Conservation (phyloP, 2,113 vertebrate genomes). For the Prunella fulvescens region DNA sequence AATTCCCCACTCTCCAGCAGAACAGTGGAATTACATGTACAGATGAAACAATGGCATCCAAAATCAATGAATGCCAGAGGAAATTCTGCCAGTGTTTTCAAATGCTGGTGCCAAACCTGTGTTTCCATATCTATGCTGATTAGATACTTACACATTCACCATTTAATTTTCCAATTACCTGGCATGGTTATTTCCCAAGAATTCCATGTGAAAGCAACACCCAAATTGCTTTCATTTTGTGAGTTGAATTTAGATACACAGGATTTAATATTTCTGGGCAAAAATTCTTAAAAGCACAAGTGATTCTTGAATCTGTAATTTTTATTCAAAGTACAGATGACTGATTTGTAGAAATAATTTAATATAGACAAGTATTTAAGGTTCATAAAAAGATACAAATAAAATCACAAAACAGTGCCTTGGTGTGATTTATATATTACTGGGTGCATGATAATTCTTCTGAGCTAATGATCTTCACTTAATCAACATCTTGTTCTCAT, state of each 20-base stretch:
- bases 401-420: background rate
- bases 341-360: background rate
- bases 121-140: background rate
- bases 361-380: background rate
- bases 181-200: background rate
- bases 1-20: background rate
- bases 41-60: background rate
- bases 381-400: background rate
- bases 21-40: background rate
- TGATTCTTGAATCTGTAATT: background rate
- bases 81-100: background rate
- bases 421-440: background rate
- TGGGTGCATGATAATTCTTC: background rate
- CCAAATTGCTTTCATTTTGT: background rate
- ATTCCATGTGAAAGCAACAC: background rate
- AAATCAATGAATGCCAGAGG: background rate
- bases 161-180: slow-evolving; percentile 7
- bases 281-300: background rate
- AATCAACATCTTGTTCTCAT: background rate
- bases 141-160: background rate
- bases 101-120: background rate
- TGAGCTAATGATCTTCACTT: background rate
- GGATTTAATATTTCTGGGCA: background rate
- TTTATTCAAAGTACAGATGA: background rate
- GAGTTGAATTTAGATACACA: background rate